phyloP scores from a whole-genome alignment of 2,113 vertebrate genomes.

The Xiphias gladius region DNA sequence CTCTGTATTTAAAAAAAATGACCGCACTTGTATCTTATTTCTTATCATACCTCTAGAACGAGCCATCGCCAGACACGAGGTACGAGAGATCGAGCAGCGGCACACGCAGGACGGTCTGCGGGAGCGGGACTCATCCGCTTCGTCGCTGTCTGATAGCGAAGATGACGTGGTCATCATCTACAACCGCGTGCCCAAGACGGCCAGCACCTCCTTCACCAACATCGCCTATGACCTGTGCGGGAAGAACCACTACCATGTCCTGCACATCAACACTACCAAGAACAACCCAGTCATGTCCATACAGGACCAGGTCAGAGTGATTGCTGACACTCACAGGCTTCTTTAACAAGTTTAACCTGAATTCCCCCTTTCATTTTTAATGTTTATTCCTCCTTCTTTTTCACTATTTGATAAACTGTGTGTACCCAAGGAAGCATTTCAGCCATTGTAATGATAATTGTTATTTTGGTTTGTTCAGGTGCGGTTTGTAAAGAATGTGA shows the following conservation, averaged over 20 bases:
- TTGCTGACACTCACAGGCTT: background rate
- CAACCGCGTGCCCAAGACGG: slow-evolving; percentile 98
- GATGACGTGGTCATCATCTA: slow-evolving; percentile 96
- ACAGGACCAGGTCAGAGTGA: slow-evolving; percentile 92
- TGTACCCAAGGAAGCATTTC: background rate
- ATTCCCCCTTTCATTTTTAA: background rate
- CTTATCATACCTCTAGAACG: slow-evolving; percentile 84
- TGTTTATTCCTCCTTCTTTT: background rate
- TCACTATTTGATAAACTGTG: background rate
- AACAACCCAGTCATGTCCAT: slow-evolving; percentile 99
- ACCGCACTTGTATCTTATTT: background rate
- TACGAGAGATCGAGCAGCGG: slow-evolving; percentile 95
- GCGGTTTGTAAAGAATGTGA: slow-evolving; percentile 97
- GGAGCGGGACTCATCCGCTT: slow-evolving; percentile 76
- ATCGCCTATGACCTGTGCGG: slow-evolving; percentile 90
- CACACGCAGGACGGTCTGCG: slow-evolving; percentile 91
- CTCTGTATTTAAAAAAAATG: background rate
- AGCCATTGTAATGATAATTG: background rate
- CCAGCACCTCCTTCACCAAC: slow-evolving; percentile 99
- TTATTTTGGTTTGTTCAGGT: slow-evolving; percentile 68
- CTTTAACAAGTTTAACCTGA: background rate
- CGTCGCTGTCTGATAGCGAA: slow-evolving; percentile 78
- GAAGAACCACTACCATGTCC: slow-evolving; percentile 96
- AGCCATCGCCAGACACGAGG: slow-evolving; percentile 96
- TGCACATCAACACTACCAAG: slow-evolving; percentile 99